A percentile compares a stretch with the other conserved stretches of the same genome.
Evolutionary conservation across 2,113 vertebrate genomes (phyloP).

Genomic region (Daphoenositta chrysoptera): DNA sequence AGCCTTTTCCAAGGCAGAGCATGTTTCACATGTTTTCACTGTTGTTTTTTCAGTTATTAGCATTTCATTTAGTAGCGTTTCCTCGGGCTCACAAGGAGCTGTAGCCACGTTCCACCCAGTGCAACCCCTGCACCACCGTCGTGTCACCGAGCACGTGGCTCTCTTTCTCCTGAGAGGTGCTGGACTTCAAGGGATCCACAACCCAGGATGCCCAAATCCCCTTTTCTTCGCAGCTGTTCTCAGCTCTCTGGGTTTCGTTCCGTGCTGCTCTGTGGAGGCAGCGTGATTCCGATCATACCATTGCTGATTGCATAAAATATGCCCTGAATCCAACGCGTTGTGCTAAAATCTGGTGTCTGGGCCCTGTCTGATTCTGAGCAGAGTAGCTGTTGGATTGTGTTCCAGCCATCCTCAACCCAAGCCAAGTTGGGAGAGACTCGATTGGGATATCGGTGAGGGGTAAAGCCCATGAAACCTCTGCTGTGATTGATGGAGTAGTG

Average conservation of each 20-base stretch:
- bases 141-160: neutral
- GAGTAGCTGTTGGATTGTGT: conserved; percentile 24
- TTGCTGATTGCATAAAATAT: conserved; percentile 63
- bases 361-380: conserved; percentile 53
- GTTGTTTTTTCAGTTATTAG: neutral
- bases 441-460: conserved; percentile 51
- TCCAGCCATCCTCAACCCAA: neutral
- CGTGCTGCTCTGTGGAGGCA: neutral
- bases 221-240: neutral
- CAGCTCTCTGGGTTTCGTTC: neutral
- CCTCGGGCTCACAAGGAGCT: neutral
- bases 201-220: neutral
- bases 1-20: neutral
- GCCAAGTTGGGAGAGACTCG: conserved; percentile 43
- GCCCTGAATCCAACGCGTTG: conserved; percentile 54
- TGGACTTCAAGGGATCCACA: neutral
- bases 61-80: neutral
- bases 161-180: neutral
- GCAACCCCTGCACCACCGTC: accelerated
- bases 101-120: neutral
- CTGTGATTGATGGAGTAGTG: conserved; percentile 52
- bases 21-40: neutral
- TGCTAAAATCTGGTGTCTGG: conserved; percentile 59
- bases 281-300: conserved; percentile 59
- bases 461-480: conserved; percentile 23